Evolutionary conservation across 2,797 vertebrate genomes (phyloP), one percentile per base, ranked within the genome.

Genomic region (Octomys mimax): DNA sequence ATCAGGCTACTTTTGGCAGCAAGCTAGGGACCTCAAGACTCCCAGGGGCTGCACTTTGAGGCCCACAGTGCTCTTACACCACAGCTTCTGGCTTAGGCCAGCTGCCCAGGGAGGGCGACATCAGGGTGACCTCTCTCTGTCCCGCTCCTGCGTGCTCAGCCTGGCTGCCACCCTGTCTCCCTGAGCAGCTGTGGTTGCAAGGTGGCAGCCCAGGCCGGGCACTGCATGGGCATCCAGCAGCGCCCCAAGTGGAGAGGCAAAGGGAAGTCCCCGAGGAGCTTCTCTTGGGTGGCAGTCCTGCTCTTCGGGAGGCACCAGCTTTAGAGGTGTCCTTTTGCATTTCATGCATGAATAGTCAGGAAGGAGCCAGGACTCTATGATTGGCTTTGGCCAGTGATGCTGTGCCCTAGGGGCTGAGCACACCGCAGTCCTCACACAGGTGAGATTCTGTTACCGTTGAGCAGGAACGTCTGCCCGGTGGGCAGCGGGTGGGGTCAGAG

Each of bases 381-480:
- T 1, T 75, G 81, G 46, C 42, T 42, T 49, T 36, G n/a, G 66
- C 24, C 42, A 73, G 28, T 6, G 42, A 16, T 33, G 33, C 24
- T 22, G 39, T 46, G 36, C 33, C 0, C 16, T 21, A 31, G 66
- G 54, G 46, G 49, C 39, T 22, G 13, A 0, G 18, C 36, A 31
- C 28, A 28, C 21, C 59, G 36, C 86, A 57, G 26, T 49, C 18
- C n/a, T 8, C 2, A n/a, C 19, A 42, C 13, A 89, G n/a, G 18
- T 0, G 54, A 26, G 66, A 49, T 70, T 84, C 36, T 77, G 33
- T 33, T 66, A 39, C 14, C 49, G n/a, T 31, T 24, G 42, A 68
- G 28, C 57, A 39, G 57, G 28, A 0, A 4, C 1, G 21, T 18
- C 42, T n/a, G 61, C 19, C 1, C 6, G 16, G 14, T 1, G 1